Evolutionary conservation across 1,140 invertebrate species (phyloP).

Genomic region (Drosophila kikkawai): DNA sequence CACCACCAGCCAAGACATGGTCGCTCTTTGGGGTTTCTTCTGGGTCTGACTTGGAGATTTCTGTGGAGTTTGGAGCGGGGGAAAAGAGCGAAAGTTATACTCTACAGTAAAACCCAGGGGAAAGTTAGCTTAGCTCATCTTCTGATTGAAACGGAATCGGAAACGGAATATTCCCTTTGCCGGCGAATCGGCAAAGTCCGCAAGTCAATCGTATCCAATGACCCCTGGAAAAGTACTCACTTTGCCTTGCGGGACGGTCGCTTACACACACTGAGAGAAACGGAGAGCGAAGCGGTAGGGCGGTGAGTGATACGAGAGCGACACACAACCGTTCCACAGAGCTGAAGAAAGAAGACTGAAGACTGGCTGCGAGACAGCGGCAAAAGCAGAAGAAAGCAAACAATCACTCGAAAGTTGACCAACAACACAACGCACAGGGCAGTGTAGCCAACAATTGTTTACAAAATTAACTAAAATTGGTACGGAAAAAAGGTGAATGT

Average conservation of each 20-base stretch:
- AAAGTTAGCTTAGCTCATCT: neutral
- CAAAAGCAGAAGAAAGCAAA: constrained; percentile 29
- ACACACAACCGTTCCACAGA: constrained; percentile 22
- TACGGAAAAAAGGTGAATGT: neutral
- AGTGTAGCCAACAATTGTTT: constrained; percentile 17
- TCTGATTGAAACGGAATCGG: neutral
- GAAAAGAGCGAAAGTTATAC: constrained; percentile 55
- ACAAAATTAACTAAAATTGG: neutral
- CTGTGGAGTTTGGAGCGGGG: neutral
- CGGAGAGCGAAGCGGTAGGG: neutral
- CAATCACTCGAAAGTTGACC: constrained; percentile 20
- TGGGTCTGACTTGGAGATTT: too few species aligned
- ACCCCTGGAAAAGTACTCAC: constrained; percentile 46
- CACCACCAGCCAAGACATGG: constrained; percentile 80
- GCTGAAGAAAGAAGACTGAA: constrained; percentile 27
- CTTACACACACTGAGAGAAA: neutral
- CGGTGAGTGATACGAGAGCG: neutral
- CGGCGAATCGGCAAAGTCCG: neutral
- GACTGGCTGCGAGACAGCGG: constrained; percentile 9
- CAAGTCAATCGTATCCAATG: constrained; percentile 55
- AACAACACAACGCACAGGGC: neutral
- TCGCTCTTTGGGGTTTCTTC: constrained; percentile 8
- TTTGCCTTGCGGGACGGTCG: neutral
- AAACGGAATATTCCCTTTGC: neutral
- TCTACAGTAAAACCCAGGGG: neutral